Percentiles rank a stretch among this genome's conserved stretches.
Conservation (phyloP, 2,888 invertebrate species). For the Volucella inflata region DNA sequence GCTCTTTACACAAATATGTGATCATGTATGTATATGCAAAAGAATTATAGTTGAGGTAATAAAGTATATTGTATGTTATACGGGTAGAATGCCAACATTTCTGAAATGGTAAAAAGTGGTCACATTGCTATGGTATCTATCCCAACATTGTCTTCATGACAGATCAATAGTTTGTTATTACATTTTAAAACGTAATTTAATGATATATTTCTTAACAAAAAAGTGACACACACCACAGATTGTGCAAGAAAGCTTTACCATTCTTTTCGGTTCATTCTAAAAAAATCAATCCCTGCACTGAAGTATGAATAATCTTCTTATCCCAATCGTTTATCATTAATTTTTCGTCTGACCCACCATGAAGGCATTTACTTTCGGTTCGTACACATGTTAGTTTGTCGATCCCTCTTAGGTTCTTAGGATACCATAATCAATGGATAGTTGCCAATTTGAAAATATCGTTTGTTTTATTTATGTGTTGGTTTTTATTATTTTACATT, state of each 20-base stretch:
- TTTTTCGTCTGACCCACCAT: constrained; percentile 68
- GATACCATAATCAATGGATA: constrained; percentile 62
- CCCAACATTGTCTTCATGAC: constrained; percentile 53
- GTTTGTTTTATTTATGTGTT: constrained; percentile 28
- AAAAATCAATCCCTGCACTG: background rate
- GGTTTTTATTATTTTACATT: constrained; percentile 16
- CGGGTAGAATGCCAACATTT: constrained; percentile 71
- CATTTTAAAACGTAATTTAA: constrained; percentile 60
- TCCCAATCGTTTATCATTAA: constrained; percentile 63
- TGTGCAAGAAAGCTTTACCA: too few species aligned
- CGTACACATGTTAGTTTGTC: constrained; percentile 57
- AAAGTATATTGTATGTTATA: background rate
- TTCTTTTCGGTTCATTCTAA: background rate
- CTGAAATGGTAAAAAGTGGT: constrained; percentile 67
- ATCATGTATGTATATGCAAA: too few species aligned
- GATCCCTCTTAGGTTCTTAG: constrained; percentile 33
- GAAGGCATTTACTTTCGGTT: constrained; percentile 60
- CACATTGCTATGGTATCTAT: constrained; percentile 30
- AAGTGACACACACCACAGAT: too few species aligned
- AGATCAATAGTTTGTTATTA: constrained; percentile 18
- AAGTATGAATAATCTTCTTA: constrained; percentile 56
- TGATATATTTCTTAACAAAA: constrained; percentile 46
- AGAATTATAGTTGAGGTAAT: too few species aligned
- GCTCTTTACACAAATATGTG: constrained; percentile 2
- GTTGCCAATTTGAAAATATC: constrained; percentile 63